Evolutionary conservation across 2,888 invertebrate genomes (phyloP).

Genomic region (Chironomus tentans): DNA sequence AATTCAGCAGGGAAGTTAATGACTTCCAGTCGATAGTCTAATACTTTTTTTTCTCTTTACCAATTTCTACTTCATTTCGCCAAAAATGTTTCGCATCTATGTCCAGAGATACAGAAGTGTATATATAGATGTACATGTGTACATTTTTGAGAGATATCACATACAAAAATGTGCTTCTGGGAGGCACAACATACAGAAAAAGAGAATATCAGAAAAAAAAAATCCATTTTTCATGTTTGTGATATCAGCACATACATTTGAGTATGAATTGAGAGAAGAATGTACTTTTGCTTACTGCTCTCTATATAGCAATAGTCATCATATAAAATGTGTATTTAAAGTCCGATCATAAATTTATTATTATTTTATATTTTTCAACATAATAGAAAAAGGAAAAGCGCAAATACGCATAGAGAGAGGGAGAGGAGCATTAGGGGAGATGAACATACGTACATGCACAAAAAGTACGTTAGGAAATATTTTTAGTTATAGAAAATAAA

Average conservation of each 20-base stretch:
- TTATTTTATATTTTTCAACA: conserved; percentile 10
- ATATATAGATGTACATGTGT: neutral
- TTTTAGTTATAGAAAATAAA: no score
- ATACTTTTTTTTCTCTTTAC: neutral
- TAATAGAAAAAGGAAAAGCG: neutral
- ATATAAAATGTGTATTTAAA: conserved; percentile 22
- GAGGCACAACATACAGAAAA: neutral
- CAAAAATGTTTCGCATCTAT: neutral
- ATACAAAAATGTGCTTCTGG: neutral
- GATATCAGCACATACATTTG: neutral
- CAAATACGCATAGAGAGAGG: neutral
- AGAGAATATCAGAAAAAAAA: neutral
- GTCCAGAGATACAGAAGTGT: neutral
- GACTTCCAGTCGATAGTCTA: no score
- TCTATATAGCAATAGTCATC: neutral
- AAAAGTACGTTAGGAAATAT: no score
- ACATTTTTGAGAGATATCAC: no score
- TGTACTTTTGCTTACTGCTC: no score
- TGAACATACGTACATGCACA: neutral
- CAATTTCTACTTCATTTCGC: neutral
- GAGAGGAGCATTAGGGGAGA: neutral
- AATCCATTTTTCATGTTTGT: conserved; percentile 20
- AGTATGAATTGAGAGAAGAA: no score
- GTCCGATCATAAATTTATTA: conserved; percentile 25
- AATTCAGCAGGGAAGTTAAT: no score